These are phyloP conservation scores for Notarius lentiginosus DNA, from an alignment of 2,113 vertebrate species.

Conservation along the genomic window DNA sequence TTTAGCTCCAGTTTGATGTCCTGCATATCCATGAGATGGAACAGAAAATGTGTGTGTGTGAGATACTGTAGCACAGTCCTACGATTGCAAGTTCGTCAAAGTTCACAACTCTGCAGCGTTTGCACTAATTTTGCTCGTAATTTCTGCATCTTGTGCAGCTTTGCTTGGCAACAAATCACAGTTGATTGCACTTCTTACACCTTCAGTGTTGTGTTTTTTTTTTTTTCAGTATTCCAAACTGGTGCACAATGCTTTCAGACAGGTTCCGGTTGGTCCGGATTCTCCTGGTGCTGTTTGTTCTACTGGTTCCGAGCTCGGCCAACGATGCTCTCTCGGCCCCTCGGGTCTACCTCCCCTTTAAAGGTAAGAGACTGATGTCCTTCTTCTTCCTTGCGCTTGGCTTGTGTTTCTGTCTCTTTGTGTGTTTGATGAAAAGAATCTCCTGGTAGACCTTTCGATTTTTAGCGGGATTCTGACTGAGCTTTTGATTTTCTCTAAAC, in stretches of 20 bases:
- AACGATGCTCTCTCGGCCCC: conserved; percentile 70
- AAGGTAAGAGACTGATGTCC: conserved; percentile 66
- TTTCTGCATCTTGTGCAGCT: neutral
- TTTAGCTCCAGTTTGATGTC: neutral
- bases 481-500: conserved; percentile 28
- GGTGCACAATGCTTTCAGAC: conserved; percentile 67
- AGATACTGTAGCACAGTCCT: neutral
- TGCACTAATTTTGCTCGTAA: neutral
- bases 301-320: conserved; percentile 58
- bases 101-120: neutral
- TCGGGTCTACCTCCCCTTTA: conserved; percentile 76
- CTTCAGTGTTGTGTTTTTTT: conserved; percentile 28
- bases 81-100: neutral
- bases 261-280: conserved; percentile 62
- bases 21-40: neutral
- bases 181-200: neutral
- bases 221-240: conserved; percentile 57
- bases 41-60: neutral
- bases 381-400: neutral
- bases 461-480: neutral
- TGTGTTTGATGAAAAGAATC: neutral
- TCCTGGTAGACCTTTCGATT: neutral
- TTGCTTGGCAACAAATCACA: neutral
- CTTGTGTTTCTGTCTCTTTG: neutral
- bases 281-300: conserved; percentile 64